Evolutionary conservation across 2,888 invertebrate species (phyloP), one percentile per base, ranked within the genome.

Genomic region (Tipula lateralis): DNA sequence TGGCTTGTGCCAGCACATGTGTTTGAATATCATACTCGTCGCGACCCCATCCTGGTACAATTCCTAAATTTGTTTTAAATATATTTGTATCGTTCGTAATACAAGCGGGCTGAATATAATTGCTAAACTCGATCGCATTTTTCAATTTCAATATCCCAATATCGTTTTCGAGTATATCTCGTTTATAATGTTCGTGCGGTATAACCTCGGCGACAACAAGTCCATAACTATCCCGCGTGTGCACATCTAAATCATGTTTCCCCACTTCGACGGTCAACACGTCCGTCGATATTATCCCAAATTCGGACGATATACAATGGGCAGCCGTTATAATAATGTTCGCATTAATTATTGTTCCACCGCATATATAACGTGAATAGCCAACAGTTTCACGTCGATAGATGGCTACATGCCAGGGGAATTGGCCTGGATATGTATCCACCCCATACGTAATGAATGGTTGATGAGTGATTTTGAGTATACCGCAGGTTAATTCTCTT

Each of bases 321-420:
- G 83, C 85, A 7, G 86, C 86, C 85, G 91, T 90, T 16, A 91
- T 36, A n/a, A 91, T 87, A 5, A 87, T 85, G 39, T 86, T 87
- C 39, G 88, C 88, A 0, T 89, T 88, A 0, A 91, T 85, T 66
- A 91, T 85, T 3, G 89, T 90, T 1, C 91, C 91, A 1, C 91
- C 91, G 85, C 91, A 91, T 5, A 88, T 89, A 66, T 82, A 82
- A 7, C 32, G 82, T 4, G 30, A 30, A 7, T 16, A 16, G 29
- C 82, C 82, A 7, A 30, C 29, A n/a, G 16, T 30, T 7, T 82
- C 32, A 16, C 82, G 29, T 1, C 82, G 82, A 82, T 82, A 16
- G 29, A 91, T 84, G 0, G 91, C 91, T 0, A 87, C 88, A 86
- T 91, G 91, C 91, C 91, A 91, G 0, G 91, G 91, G 90, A 90